Evolutionary conservation across 1,140 invertebrate species (phyloP).

Genomic region (Nephotettix cincticeps): DNA sequence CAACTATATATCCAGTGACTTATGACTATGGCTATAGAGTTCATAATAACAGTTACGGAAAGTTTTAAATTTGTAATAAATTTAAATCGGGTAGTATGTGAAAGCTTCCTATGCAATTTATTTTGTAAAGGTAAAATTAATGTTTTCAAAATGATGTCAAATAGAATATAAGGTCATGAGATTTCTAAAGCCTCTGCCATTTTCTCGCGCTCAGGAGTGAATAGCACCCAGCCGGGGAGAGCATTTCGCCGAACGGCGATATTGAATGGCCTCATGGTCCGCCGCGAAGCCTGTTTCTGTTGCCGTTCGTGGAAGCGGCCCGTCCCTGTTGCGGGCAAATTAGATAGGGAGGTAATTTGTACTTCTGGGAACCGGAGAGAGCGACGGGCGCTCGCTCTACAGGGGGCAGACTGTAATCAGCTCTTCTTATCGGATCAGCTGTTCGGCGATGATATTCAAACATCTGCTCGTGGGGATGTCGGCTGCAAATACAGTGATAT

Average conservation of each 20-base stretch:
- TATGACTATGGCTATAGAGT: too few relatives aligned
- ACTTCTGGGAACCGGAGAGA: background rate
- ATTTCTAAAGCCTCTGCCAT: too few relatives aligned
- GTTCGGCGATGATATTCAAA: background rate
- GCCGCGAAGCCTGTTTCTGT: background rate
- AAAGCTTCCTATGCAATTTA: too few relatives aligned
- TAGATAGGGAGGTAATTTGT: slow-evolving; percentile 2
- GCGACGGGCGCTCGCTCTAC: background rate
- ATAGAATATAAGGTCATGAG: too few relatives aligned
- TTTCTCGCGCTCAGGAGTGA: too few relatives aligned
- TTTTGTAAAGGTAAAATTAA: too few relatives aligned
- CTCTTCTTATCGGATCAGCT: background rate
- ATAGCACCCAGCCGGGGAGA: too few relatives aligned
- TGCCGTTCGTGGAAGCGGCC: background rate
- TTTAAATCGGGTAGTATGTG: too few relatives aligned
- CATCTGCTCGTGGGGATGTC: background rate
- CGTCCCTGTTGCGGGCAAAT: background rate
- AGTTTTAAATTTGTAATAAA: too few relatives aligned
- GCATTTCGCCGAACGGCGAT: background rate
- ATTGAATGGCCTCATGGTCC: background rate
- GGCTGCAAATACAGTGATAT: background rate
- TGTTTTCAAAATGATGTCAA: too few relatives aligned
- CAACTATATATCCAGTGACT: too few relatives aligned
- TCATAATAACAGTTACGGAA: too few relatives aligned
- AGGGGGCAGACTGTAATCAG: background rate